phyloP scores from a whole-genome alignment of 2,888 invertebrate species.

The Noctua pronuba region DNA sequence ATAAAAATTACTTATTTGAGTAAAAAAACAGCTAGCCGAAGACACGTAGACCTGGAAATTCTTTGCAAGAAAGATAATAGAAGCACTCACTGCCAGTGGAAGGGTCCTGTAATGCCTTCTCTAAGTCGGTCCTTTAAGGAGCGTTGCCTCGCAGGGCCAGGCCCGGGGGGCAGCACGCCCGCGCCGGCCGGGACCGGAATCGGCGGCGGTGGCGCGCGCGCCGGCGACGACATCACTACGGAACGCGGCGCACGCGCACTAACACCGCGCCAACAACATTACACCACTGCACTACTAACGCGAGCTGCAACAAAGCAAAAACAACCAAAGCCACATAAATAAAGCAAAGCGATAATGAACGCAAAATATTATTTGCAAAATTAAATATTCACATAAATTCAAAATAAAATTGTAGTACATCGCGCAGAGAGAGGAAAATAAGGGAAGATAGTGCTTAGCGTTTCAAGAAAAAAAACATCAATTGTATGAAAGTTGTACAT shows the following conservation, averaged over 20 bases:
- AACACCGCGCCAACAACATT: constrained; percentile 79
- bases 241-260: constrained; percentile 72
- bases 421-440: constrained; percentile 42
- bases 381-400: constrained; percentile 66
- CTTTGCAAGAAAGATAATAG: constrained; percentile 45
- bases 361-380: constrained; percentile 71
- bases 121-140: constrained; percentile 94
- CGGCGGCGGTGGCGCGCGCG: constrained; percentile 80
- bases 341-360: constrained; percentile 79
- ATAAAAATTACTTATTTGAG: constrained; percentile 4
- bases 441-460: constrained; percentile 17
- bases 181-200: constrained; percentile 83
- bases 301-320: constrained; percentile 87
- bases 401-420: constrained; percentile 66
- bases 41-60: constrained; percentile 51
- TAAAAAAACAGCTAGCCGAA: constrained; percentile 4
- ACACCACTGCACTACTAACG: constrained; percentile 86
- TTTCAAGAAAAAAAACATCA: constrained; percentile 10
- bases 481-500: neutral
- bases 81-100: constrained; percentile 95
- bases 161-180: constrained; percentile 86
- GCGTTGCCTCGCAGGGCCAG: constrained; percentile 93
- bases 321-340: constrained; percentile 88
- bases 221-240: constrained; percentile 83
- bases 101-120: constrained; percentile 94